phyloP scores from a whole-genome alignment of 2,113 vertebrate genomes.

The Gila orcuttii region DNA sequence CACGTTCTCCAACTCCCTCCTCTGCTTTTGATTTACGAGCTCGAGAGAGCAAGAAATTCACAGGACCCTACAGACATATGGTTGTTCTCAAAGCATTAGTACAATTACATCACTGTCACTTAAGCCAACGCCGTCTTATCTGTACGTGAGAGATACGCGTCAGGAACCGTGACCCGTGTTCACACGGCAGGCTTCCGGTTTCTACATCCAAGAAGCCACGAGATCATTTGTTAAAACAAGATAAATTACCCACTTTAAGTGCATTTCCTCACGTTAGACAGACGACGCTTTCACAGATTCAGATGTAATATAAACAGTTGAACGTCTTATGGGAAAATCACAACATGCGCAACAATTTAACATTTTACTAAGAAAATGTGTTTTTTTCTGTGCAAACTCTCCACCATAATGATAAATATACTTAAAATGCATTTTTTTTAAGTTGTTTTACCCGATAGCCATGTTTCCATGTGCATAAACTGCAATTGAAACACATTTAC shows the following conservation, averaged over 20 bases:
- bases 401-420: too few relatives aligned
- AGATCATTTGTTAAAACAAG: not conserved
- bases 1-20: conserved; percentile 4
- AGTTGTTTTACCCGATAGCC: too few relatives aligned
- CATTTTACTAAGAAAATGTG: too few relatives aligned
- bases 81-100: conserved; percentile 64
- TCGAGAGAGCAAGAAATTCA: conserved; percentile 32
- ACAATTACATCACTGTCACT: conserved; percentile 72
- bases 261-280: not conserved
- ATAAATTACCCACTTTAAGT: not conserved
- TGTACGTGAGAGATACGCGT: not conserved
- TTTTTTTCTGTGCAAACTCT: too few relatives aligned
- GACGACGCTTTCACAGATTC: not conserved
- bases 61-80: conserved; percentile 63
- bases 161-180: not conserved
- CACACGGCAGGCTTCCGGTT: conserved; percentile 23
- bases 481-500: too few relatives aligned
- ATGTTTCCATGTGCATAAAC: too few relatives aligned
- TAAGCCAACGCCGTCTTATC: conserved; percentile 64
- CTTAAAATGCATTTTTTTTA: too few relatives aligned
- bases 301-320: not conserved
- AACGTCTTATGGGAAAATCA: not conserved
- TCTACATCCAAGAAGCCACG: conserved; percentile 5
- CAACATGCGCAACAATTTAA: not conserved
- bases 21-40: conserved; percentile 42